Conservation (phyloP, 2,888 invertebrate species). For the Orchesellides sinensis region DNA sequence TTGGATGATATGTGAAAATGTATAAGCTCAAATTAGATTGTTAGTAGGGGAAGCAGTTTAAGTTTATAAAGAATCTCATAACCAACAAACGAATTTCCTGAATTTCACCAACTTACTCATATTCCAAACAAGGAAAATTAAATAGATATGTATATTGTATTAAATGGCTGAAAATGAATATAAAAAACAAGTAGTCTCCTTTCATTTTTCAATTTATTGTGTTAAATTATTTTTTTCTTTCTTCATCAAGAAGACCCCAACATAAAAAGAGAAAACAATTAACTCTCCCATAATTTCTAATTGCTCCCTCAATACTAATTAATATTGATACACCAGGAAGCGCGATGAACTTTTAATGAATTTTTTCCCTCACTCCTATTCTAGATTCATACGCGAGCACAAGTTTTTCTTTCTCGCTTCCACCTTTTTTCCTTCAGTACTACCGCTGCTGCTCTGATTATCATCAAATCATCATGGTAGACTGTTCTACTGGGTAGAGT, state of each 20-base stretch:
- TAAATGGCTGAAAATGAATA: neutral
- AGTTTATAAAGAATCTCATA: too few relatives aligned
- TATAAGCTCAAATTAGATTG: too few relatives aligned
- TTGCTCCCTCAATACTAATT: constrained; percentile 69
- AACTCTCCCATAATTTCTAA: constrained; percentile 68
- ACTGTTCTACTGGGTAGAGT: constrained; percentile 10
- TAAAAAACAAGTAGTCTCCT: neutral
- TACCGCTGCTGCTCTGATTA: constrained; percentile 11
- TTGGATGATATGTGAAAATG: too few relatives aligned
- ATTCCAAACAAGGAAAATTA: too few relatives aligned
- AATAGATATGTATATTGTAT: too few relatives aligned
- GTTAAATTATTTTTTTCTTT: constrained; percentile 23
- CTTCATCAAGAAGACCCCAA: constrained; percentile 33
- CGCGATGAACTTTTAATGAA: constrained; percentile 69
- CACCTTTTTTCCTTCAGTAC: neutral
- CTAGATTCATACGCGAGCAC: neutral
- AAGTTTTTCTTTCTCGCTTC: constrained; percentile 21
- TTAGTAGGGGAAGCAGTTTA: too few relatives aligned
- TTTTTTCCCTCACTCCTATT: constrained; percentile 45
- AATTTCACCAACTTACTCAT: too few relatives aligned
- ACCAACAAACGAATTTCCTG: too few relatives aligned
- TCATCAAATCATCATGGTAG: neutral
- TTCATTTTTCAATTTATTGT: constrained; percentile 17
- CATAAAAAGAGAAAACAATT: constrained; percentile 64
- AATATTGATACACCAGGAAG: constrained; percentile 65